phyloP scores from a whole-genome alignment of 1,140 invertebrate genomes.

The Cheumatopsyche charites region DNA sequence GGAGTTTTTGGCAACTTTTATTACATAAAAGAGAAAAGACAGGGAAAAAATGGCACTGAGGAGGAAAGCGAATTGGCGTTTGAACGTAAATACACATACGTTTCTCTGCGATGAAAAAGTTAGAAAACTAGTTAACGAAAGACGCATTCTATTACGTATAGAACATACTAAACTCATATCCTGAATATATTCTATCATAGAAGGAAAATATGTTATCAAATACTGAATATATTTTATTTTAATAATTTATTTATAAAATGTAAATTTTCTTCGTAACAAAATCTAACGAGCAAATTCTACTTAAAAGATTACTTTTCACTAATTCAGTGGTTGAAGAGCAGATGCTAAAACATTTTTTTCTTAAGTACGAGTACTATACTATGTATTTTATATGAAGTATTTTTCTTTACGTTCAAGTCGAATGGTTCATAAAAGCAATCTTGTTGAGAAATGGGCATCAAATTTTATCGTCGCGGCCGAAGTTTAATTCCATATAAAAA shows the following conservation, averaged over 20 bases:
- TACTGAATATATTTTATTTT: too few relatives aligned
- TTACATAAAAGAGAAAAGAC: conserved; percentile 19
- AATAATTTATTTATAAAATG: too few relatives aligned
- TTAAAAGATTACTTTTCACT: too few relatives aligned
- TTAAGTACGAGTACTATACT: too few relatives aligned
- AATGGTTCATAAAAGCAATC: neutral
- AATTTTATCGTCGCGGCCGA: neutral
- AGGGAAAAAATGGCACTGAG: neutral
- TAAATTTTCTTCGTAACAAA: too few relatives aligned
- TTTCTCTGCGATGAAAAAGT: conserved; percentile 9
- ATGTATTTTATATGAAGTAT: neutral
- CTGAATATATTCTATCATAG: too few relatives aligned
- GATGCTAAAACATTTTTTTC: too few relatives aligned
- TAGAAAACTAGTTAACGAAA: conserved; percentile 15
- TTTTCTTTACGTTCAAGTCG: conserved; percentile 8
- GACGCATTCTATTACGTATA: neutral
- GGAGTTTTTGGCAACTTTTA: conserved; percentile 24
- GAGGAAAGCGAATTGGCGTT: neutral
- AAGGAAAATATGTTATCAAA: too few relatives aligned
- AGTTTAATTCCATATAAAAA: neutral
- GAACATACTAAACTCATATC: neutral
- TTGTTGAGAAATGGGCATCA: neutral
- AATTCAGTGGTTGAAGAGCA: too few relatives aligned
- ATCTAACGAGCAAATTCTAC: too few relatives aligned
- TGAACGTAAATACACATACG: too few relatives aligned